A percentile compares a stretch with the other conserved stretches of the same genome.
phyloP scores from a whole-genome alignment of 1,140 invertebrate genomes.

The Philotrypesis tridentata region DNA sequence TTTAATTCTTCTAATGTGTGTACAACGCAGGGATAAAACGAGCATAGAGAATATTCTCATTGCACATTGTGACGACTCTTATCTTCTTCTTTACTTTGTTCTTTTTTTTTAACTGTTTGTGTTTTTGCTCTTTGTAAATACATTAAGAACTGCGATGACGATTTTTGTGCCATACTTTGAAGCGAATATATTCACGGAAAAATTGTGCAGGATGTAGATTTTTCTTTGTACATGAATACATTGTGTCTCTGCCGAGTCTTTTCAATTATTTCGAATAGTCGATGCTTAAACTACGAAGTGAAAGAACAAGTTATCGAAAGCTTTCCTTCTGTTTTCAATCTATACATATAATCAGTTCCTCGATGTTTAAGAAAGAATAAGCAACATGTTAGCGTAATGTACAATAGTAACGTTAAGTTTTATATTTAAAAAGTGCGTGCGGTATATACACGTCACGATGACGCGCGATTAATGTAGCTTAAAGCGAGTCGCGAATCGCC shows the following conservation, averaged over 20 bases:
- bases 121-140: background rate
- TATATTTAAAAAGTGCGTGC: conserved; percentile 15
- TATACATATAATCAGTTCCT: conserved; percentile 36
- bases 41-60: background rate
- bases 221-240: background rate
- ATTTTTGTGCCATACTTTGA: conserved; percentile 34
- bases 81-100: no score
- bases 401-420: conserved; percentile 24
- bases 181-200: background rate
- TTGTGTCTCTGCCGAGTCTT: background rate
- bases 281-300: no score
- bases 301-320: no score
- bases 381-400: background rate
- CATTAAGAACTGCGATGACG: background rate
- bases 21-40: background rate
- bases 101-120: background rate
- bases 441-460: conserved; percentile 16
- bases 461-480: conserved; percentile 13
- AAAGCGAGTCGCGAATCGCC: conserved; percentile 28
- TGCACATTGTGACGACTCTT: no score
- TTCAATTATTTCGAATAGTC: conserved; percentile 3
- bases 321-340: conserved; percentile 18
- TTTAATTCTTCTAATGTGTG: background rate
- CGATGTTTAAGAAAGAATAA: conserved; percentile 35
- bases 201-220: conserved; percentile 13